Conservation (phyloP, 2,113 vertebrate genomes). For the Ammodytes dubius region DNA sequence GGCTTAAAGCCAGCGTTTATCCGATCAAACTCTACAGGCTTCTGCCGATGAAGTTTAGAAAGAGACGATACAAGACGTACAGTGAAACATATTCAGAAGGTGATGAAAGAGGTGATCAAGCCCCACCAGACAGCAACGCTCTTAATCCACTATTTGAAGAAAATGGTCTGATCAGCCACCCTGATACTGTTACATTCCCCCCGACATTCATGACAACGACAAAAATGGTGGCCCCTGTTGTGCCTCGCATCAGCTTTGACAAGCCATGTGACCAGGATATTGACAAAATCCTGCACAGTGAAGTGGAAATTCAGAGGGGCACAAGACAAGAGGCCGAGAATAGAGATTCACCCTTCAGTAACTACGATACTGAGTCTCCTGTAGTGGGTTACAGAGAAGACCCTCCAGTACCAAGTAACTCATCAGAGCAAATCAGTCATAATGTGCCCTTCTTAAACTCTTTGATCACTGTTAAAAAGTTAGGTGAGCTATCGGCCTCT, state of each 20-base stretch:
- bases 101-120: constrained; percentile 76
- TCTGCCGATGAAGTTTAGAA: constrained; percentile 95
- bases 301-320: constrained; percentile 51
- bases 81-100: constrained; percentile 88
- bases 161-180: constrained; percentile 72
- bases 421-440: constrained; percentile 60
- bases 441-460: constrained; percentile 76
- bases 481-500: constrained; percentile 85
- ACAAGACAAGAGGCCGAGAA: constrained; percentile 56
- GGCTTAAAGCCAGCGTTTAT: constrained; percentile 93
- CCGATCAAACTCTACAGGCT: constrained; percentile 98
- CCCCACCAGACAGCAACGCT: constrained; percentile 79
- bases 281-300: constrained; percentile 61
- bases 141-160: constrained; percentile 85
- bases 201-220: constrained; percentile 87
- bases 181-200: constrained; percentile 77
- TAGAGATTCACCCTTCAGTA: constrained; percentile 83
- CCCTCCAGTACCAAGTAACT: constrained; percentile 62
- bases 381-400: constrained; percentile 85
- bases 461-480: constrained; percentile 83
- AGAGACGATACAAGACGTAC: constrained; percentile 92
- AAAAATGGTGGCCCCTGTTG: constrained; percentile 82
- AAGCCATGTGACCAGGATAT: constrained; percentile 70
- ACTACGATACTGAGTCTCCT: constrained; percentile 85
- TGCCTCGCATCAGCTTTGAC: constrained; percentile 83